phyloP scores from a whole-genome alignment of 2,888 invertebrate species.

The Ormyrus thymus region DNA sequence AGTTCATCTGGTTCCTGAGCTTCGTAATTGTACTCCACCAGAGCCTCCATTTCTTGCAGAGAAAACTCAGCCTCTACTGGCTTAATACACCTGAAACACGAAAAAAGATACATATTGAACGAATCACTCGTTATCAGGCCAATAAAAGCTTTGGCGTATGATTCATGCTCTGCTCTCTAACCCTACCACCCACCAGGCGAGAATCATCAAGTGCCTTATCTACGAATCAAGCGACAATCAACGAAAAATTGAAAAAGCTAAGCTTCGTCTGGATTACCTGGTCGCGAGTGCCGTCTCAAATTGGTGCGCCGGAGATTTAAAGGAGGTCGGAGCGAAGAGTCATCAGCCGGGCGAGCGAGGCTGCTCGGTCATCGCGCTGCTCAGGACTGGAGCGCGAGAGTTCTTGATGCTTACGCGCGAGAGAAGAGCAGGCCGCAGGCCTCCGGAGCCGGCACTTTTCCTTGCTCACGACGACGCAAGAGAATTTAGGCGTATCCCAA shows the following conservation, averaged over 20 bases:
- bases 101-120: slow-evolving; percentile 18
- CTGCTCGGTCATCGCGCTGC: slow-evolving; percentile 42
- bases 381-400: not conserved
- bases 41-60: slow-evolving; percentile 78
- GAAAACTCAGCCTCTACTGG: not conserved
- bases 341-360: slow-evolving; percentile 42
- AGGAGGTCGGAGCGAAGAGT: slow-evolving; percentile 23
- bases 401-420: too few species aligned
- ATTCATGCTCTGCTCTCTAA: slow-evolving; percentile 22
- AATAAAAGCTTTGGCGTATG: slow-evolving; percentile 26
- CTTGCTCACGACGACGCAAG: not conserved
- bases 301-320: not conserved
- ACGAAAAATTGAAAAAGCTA: not conserved
- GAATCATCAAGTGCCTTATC: not conserved
- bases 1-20: slow-evolving; percentile 92
- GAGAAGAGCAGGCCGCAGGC: too few species aligned
- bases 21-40: slow-evolving; percentile 90
- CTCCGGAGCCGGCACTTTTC: too few species aligned
- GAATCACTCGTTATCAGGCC: slow-evolving; percentile 16
- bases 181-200: not conserved
- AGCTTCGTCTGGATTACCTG: not conserved
- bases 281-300: slow-evolving; percentile 2
- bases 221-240: not conserved
- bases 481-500: slow-evolving; percentile 61
- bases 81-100: slow-evolving; percentile 40